Conservation (phyloP, 2,888 invertebrate genomes). For the Timema podura region DNA sequence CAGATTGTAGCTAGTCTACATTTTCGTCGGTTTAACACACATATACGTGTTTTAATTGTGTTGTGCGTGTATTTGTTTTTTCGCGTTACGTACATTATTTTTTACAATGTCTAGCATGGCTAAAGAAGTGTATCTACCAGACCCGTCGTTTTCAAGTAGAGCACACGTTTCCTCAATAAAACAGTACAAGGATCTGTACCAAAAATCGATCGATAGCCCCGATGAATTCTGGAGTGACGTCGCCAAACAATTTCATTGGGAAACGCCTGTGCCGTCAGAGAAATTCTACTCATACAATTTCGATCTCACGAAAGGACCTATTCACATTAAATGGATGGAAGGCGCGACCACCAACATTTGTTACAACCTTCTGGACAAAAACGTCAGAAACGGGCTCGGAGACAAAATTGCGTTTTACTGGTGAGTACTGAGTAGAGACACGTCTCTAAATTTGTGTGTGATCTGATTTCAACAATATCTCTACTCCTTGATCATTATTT, state of each 20-base stretch:
- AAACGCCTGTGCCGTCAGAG: constrained; percentile 66
- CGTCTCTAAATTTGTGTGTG: neutral
- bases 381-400: constrained; percentile 82
- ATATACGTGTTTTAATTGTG: too few relatives aligned
- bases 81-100: too few relatives aligned
- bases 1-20: too few relatives aligned
- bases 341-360: constrained; percentile 93
- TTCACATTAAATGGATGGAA: constrained; percentile 92
- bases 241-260: constrained; percentile 92
- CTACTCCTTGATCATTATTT: too few relatives aligned
- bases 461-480: too few relatives aligned
- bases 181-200: constrained; percentile 79
- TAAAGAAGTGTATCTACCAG: constrained; percentile 53
- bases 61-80: too few relatives aligned
- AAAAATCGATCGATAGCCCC: constrained; percentile 81
- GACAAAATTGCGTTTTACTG: constrained; percentile 93
- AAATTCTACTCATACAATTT: constrained; percentile 90
- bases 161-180: constrained; percentile 66
- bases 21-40: too few relatives aligned
- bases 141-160: constrained; percentile 52
- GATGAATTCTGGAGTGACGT: constrained; percentile 91
- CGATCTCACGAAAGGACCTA: constrained; percentile 79
- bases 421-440: constrained; percentile 57
- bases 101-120: constrained; percentile 14
- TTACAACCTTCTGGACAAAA: constrained; percentile 91